Percentiles rank a stretch among this genome's conserved stretches.
Evolutionary conservation across 2,113 vertebrate species (phyloP).

Genomic region (Glaucidium brasilianum): DNA sequence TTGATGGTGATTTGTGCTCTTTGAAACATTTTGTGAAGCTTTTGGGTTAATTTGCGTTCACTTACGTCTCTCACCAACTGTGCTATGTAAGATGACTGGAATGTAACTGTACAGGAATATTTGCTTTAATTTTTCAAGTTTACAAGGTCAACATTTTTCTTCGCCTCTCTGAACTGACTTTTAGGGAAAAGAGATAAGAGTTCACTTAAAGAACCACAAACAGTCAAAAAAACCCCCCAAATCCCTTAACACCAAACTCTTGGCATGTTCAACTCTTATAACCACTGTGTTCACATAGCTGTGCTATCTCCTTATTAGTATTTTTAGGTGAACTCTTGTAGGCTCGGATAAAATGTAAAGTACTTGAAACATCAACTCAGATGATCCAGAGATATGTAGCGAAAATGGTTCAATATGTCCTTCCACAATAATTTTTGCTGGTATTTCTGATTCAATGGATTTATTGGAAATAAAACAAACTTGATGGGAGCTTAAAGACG

Average conservation of each 20-base stretch:
- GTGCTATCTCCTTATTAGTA: not conserved
- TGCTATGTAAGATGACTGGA: not conserved
- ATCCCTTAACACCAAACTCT: not conserved
- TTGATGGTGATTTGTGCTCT: not conserved
- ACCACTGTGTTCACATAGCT: not conserved
- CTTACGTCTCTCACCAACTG: not conserved
- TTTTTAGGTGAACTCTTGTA: not conserved
- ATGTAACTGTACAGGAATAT: not conserved
- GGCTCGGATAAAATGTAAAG: not conserved
- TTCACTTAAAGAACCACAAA: not conserved
- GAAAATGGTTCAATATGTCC: not conserved
- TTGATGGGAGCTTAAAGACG: not conserved
- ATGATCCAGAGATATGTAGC: not conserved
- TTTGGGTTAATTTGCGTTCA: not conserved
- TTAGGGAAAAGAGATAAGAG: not conserved
- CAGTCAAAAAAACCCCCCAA: no score
- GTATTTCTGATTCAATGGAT: not conserved
- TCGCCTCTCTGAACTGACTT: not conserved
- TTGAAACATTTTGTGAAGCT: not conserved
- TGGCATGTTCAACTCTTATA: not conserved
- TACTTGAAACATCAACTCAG: not conserved
- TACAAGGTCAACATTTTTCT: not conserved
- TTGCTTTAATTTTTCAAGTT: not conserved
- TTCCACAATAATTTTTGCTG: not conserved
- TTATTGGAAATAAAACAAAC: not conserved